These are phyloP conservation scores for Timema cristinae DNA, from an alignment of 2,888 invertebrate species.

Conservation along the genomic window DNA sequence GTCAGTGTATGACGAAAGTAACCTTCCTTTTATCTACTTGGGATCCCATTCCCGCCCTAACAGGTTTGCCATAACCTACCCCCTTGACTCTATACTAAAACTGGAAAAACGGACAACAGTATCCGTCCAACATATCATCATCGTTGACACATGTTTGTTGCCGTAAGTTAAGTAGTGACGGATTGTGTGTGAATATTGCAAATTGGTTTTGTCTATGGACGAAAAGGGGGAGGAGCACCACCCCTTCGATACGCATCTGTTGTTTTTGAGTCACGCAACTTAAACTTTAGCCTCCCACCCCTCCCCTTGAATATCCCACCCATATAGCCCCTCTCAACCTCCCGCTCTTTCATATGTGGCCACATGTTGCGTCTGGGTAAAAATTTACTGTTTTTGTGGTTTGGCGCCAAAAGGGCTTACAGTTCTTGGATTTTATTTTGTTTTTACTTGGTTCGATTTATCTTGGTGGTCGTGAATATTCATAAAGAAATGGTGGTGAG, in stretches of 20 bases:
- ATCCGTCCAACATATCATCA: no score
- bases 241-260: constrained; percentile 22
- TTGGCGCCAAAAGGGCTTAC: constrained; percentile 2
- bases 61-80: no score
- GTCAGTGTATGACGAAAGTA: no score
- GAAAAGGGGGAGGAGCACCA: constrained; percentile 3
- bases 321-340: background rate
- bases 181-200: constrained; percentile 6
- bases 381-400: background rate
- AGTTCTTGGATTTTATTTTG: background rate
- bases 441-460: background rate
- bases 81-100: no score
- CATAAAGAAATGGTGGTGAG: no score
- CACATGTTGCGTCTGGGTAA: constrained; percentile 7
- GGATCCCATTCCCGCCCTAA: no score
- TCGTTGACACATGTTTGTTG: no score
- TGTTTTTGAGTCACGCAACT: constrained; percentile 16
- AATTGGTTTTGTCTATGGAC: background rate
- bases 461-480: no score
- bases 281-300: background rate
- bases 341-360: background rate
- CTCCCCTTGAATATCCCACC: background rate
- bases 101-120: no score
- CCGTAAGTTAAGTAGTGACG: no score
- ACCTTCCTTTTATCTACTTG: no score